phyloP scores from a whole-genome alignment of 1,140 invertebrate species.

The Yoshiicerus persimilis region DNA sequence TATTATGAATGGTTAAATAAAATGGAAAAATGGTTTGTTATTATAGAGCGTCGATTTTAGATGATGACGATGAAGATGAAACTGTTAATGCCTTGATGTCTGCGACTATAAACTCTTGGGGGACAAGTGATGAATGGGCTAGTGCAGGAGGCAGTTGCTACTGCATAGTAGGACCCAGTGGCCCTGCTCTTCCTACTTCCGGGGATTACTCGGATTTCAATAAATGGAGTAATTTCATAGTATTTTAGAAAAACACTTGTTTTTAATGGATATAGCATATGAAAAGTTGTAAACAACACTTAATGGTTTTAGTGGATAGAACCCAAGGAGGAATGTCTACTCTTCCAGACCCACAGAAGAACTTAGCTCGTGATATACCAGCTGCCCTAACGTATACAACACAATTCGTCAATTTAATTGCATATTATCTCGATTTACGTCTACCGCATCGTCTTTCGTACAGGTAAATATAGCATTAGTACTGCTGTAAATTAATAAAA shows the following conservation, averaged over 20 bases:
- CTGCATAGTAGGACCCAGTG: constrained; percentile 66
- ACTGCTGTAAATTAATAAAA: too few species aligned
- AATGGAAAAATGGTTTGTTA: too few species aligned
- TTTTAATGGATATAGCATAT: background rate
- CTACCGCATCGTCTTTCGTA: constrained; percentile 74
- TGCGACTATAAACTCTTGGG: constrained; percentile 73
- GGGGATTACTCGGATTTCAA: constrained; percentile 77
- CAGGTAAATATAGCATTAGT: constrained; percentile 60
- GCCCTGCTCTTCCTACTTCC: constrained; percentile 71
- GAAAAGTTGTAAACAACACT: background rate
- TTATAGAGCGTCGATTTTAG: background rate
- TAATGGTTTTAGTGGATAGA: constrained; percentile 57
- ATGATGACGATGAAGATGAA: constrained; percentile 61
- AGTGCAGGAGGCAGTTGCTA: constrained; percentile 64
- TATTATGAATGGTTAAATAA: too few species aligned
- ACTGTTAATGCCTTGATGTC: constrained; percentile 72
- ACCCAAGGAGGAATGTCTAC: constrained; percentile 63
- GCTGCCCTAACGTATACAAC: constrained; percentile 78
- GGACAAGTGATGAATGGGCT: constrained; percentile 62
- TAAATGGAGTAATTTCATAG: constrained; percentile 64
- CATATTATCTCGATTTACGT: constrained; percentile 73
- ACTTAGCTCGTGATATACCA: constrained; percentile 71
- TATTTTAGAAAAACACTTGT: background rate
- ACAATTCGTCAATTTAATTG: constrained; percentile 76
- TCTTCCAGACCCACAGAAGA: constrained; percentile 57